These are phyloP conservation scores for Drosophila tristis DNA, from an alignment of 1,140 invertebrate species.

Conservation along the genomic window DNA sequence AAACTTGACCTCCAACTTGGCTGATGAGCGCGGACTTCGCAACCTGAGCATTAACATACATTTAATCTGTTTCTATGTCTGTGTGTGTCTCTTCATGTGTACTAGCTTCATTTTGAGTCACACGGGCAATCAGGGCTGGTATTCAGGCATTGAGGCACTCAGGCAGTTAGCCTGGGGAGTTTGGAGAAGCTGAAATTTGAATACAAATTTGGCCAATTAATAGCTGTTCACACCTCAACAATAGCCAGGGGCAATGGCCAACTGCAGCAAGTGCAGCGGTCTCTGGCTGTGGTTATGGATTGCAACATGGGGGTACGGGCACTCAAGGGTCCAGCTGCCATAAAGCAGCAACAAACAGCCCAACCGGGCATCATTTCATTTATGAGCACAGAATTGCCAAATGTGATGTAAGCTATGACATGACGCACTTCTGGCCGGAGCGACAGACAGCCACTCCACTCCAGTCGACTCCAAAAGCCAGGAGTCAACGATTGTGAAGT, in stretches of 20 bases:
- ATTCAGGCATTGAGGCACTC: slow-evolving; percentile 3
- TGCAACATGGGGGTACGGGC: slow-evolving; percentile 15
- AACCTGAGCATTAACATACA: slow-evolving; percentile 68
- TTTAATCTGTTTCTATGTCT: slow-evolving; percentile 6
- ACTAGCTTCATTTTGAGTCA: slow-evolving; percentile 30
- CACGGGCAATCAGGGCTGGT: slow-evolving; percentile 23
- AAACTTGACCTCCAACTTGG: slow-evolving; percentile 46
- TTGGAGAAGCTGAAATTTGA: slow-evolving; percentile 19
- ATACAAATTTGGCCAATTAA: slow-evolving; percentile 16
- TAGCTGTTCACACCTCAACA: slow-evolving; percentile 1
- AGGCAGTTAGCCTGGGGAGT: slow-evolving; percentile 2
- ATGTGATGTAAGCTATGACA: slow-evolving; percentile 22
- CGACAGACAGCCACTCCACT: slow-evolving; percentile 27
- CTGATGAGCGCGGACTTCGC: slow-evolving; percentile 40
- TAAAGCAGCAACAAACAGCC: slow-evolving; percentile 22
- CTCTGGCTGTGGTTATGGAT: slow-evolving; percentile 1
- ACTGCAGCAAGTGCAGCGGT: slow-evolving; percentile 3
- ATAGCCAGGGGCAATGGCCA: slow-evolving; percentile 3
- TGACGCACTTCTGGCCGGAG: slow-evolving; percentile 1
- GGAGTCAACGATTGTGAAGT: slow-evolving; percentile 43
- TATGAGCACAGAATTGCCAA: slow-evolving; percentile 26
- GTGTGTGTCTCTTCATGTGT: slow-evolving; percentile 1
- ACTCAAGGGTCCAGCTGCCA: slow-evolving; percentile 26
- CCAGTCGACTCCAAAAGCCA: slow-evolving; percentile 25
- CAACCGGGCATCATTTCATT: slow-evolving; percentile 25